Percentiles rank a stretch among this genome's conserved stretches.
Evolutionary conservation across 2,113 vertebrate species (phyloP).

Genomic region (Ariopsis seemanni): DNA sequence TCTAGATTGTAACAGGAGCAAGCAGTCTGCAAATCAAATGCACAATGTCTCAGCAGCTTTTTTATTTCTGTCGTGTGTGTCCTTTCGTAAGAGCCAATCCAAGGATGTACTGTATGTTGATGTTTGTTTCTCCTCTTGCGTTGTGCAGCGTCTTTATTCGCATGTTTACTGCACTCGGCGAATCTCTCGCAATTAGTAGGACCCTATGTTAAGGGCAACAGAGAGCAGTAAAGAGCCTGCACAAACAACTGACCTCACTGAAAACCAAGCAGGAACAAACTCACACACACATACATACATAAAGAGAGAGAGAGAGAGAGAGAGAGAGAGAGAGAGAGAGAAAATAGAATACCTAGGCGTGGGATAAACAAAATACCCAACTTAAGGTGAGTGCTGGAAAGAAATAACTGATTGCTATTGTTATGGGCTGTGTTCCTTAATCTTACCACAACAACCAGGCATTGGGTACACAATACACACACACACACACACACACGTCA

Average conservation of each 20-base stretch:
- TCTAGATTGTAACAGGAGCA: background rate
- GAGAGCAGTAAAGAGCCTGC: constrained; percentile 21
- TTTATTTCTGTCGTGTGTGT: background rate
- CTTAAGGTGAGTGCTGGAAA: background rate
- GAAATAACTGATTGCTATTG: constrained; percentile 15
- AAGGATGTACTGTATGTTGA: background rate
- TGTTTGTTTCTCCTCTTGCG: background rate
- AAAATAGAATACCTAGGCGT: background rate
- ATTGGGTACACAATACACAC: background rate
- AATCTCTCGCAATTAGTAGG: constrained; percentile 25
- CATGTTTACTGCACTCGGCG: constrained; percentile 32
- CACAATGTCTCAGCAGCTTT: background rate
- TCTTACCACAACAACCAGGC: constrained; percentile 8
- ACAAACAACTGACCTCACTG: constrained; percentile 34
- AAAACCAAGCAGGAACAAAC: constrained; percentile 32
- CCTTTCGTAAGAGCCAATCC: background rate
- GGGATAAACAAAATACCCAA: background rate
- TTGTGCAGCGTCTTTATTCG: constrained; percentile 5
- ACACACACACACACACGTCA: too few species aligned
- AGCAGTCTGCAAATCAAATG: background rate
- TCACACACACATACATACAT: background rate
- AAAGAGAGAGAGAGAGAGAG: too few species aligned
- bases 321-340: background rate
- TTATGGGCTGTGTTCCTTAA: background rate
- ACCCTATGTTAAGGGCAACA: background rate